Evolutionary conservation across 1,140 invertebrate species (phyloP).

Genomic region (Nixonia krombeini): DNA sequence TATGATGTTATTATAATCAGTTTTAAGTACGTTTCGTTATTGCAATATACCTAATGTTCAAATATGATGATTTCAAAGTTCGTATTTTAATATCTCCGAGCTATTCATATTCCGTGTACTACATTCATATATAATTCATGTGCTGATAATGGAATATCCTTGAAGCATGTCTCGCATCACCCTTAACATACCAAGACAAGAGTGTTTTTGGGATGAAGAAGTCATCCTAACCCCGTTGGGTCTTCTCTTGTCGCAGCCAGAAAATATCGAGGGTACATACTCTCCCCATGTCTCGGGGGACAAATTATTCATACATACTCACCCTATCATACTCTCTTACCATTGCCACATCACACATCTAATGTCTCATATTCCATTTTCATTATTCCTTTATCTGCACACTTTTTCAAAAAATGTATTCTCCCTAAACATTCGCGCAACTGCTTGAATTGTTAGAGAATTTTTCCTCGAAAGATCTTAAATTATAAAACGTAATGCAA

Average conservation of each 20-base stretch:
- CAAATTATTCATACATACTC: conserved; percentile 27
- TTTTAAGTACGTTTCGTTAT: no score
- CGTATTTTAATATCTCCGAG: conserved; percentile 15
- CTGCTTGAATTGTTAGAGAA: no score
- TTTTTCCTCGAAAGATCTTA: no score
- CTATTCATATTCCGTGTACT: conserved; percentile 12
- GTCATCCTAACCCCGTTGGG: conserved; percentile 15
- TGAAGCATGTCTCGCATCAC: conserved; percentile 18
- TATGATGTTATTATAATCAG: no score
- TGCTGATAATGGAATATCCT: conserved; percentile 36
- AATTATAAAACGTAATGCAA: no score
- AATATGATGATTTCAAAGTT: no score
- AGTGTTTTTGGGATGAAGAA: conserved; percentile 13
- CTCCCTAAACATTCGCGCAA: no score
- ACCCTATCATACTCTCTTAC: neutral
- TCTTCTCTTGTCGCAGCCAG: conserved; percentile 22
- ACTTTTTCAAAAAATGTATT: no score
- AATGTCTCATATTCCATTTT: conserved; percentile 8
- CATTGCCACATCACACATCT: no score
- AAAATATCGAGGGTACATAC: conserved; percentile 25
- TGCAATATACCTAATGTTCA: no score
- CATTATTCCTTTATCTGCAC: conserved; percentile 2
- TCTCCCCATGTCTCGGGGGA: conserved; percentile 17
- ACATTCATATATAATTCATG: conserved; percentile 35
- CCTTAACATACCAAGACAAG: conserved; percentile 23